Evolutionary conservation across 2,797 vertebrate genomes (phyloP).

Genomic region (Sternotherus odoratus): DNA sequence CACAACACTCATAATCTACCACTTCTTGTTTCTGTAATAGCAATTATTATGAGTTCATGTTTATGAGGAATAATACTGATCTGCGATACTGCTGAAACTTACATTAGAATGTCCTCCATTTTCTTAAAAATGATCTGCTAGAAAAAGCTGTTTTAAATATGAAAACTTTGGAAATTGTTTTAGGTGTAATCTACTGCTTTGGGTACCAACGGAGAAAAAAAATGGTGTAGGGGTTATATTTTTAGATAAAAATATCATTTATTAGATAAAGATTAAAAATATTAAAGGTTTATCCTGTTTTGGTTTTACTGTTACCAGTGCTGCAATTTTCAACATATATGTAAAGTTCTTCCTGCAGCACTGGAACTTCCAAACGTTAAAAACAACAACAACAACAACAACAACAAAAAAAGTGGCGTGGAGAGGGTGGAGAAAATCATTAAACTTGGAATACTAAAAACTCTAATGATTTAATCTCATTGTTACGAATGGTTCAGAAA

Average conservation of each 20-base stretch:
- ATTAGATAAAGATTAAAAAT: slow-evolving; percentile 19
- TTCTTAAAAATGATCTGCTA: slow-evolving; percentile 42
- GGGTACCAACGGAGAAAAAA: slow-evolving; percentile 20
- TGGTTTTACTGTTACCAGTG: slow-evolving; percentile 33
- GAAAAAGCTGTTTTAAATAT: slow-evolving; percentile 30
- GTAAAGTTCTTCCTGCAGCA: slow-evolving; percentile 50
- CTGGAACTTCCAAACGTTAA: slow-evolving; percentile 3
- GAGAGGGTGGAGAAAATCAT: not conserved
- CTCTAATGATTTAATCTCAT: slow-evolving; percentile 47
- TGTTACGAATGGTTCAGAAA: slow-evolving; percentile 52
- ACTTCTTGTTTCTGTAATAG: slow-evolving; percentile 9
- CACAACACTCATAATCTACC: slow-evolving; percentile 18
- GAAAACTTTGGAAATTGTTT: not conserved
- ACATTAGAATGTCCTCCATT: not conserved
- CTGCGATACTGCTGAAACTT: slow-evolving; percentile 65
- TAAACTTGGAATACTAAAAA: not conserved
- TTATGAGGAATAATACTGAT: slow-evolving; percentile 70
- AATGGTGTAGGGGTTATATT: slow-evolving; percentile 4
- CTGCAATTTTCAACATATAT: slow-evolving; percentile 49
- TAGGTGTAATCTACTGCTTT: slow-evolving; percentile 15
- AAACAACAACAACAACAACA: no score
- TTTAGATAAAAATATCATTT: slow-evolving; percentile 21
- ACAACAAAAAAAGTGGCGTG: no score
- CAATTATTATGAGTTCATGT: slow-evolving; percentile 23
- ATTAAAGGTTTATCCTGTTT: not conserved